A percentile compares a stretch with the other conserved stretches of the same genome.
phyloP scores from a whole-genome alignment of 2,113 vertebrate genomes.

The Leptobrachium ailaonicum region DNA sequence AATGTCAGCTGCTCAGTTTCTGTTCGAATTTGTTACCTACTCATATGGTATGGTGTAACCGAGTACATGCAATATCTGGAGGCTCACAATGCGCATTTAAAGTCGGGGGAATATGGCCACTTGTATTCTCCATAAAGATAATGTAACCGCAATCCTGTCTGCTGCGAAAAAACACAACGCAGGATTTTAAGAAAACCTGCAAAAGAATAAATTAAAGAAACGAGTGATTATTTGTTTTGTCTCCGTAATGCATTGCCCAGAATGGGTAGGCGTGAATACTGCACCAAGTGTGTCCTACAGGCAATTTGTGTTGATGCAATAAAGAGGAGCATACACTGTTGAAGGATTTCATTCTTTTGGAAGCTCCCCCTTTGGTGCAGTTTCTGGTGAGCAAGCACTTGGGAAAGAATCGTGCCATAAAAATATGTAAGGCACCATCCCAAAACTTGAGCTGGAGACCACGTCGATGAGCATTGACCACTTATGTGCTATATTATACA shows the following conservation, averaged over 20 bases:
- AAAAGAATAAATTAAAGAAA: not conserved
- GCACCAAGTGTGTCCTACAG: not conserved
- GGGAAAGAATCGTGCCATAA: not conserved
- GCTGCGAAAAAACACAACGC: not conserved
- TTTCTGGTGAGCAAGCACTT: not conserved
- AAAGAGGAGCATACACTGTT: not conserved
- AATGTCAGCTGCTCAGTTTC: too few species aligned
- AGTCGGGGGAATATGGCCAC: slow-evolving; percentile 31
- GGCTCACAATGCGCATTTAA: slow-evolving; percentile 17
- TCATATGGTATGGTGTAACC: not conserved
- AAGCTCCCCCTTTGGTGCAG: slow-evolving; percentile 6
- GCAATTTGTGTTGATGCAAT: not conserved
- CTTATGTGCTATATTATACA: not conserved
- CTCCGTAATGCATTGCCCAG: slow-evolving; percentile 17
- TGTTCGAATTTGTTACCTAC: too few species aligned
- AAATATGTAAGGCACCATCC: not conserved
- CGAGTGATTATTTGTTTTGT: not conserved
- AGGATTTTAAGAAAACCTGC: not conserved
- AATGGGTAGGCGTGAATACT: not conserved
- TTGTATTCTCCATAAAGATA: slow-evolving; percentile 1
- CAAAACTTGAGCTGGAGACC: not conserved
- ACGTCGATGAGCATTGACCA: not conserved
- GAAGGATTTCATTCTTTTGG: not conserved
- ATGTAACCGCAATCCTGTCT: not conserved
- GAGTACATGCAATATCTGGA: not conserved